Conservation (phyloP, 2,888 invertebrate genomes). For the Yponomeuta evonymella region DNA sequence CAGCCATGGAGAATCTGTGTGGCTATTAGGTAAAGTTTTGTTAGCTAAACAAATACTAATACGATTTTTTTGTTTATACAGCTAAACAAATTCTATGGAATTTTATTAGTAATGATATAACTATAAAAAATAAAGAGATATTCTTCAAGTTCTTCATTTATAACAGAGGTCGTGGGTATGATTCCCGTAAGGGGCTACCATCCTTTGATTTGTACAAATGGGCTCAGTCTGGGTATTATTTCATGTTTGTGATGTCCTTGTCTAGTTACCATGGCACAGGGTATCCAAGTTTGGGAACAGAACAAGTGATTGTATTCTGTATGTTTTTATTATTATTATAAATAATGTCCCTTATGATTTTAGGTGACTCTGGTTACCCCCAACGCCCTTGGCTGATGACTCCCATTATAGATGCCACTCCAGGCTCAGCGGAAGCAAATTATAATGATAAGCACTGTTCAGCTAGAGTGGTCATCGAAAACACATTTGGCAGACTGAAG, state of each 20-base stretch:
- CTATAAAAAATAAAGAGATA: too few relatives aligned
- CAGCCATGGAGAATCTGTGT: constrained; percentile 21
- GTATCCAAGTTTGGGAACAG: too few relatives aligned
- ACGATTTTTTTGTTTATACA: too few relatives aligned
- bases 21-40: constrained; percentile 25
- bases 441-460: constrained; percentile 23
- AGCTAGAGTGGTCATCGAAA: constrained; percentile 27
- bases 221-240: too few relatives aligned
- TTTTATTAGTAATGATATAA: too few relatives aligned
- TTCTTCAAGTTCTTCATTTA: not conserved
- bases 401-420: constrained; percentile 24
- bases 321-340: not conserved
- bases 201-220: too few relatives aligned
- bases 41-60: too few relatives aligned
- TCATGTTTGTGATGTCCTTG: too few relatives aligned
- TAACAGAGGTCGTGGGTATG: not conserved
- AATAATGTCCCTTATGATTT: not conserved
- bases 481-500: constrained; percentile 15
- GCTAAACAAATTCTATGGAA: too few relatives aligned
- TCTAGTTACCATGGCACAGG: too few relatives aligned
- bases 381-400: constrained; percentile 31
- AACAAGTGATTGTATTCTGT: too few relatives aligned
- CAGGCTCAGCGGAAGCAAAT: constrained; percentile 21
- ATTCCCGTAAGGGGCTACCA: too few relatives aligned
- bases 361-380: constrained; percentile 30